Evolutionary conservation across 1,140 invertebrate species (phyloP).

Genomic region (Aplysia californica): DNA sequence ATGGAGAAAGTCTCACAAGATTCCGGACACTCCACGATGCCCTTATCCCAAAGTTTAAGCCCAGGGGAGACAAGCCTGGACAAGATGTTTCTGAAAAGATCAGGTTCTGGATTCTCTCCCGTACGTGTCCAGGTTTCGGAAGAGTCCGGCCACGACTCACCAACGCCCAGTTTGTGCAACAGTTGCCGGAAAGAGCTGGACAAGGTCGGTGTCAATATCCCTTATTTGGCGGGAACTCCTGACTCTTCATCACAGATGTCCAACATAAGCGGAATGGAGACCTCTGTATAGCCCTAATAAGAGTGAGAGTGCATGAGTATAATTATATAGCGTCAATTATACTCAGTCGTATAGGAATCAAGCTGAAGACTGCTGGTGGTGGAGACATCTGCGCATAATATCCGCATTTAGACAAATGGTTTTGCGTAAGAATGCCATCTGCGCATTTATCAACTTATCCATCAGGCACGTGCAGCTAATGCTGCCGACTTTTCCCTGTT

Average conservation of each 20-base stretch:
- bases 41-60: neutral
- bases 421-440: no score
- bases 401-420: no score
- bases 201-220: neutral
- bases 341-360: no score
- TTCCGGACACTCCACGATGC: slow-evolving; percentile 4
- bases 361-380: no score
- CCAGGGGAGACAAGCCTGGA: neutral
- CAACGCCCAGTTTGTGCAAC: neutral
- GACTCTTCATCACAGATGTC: slow-evolving; percentile 1
- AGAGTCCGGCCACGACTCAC: neutral
- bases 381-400: no score
- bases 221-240: neutral
- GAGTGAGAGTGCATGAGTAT: no score
- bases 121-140: neutral
- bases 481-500: no score
- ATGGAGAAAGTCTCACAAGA: slow-evolving; percentile 8
- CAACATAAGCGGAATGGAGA: slow-evolving; percentile 21
- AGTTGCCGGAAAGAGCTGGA: neutral
- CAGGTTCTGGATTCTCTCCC: neutral
- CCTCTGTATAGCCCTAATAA: slow-evolving; percentile 2
- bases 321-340: no score
- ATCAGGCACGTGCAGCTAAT: no score
- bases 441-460: no score
- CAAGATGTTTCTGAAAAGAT: neutral